Evolutionary conservation across 2,113 vertebrate species (phyloP).

Genomic region (Phalacrocorax brasilianus): DNA sequence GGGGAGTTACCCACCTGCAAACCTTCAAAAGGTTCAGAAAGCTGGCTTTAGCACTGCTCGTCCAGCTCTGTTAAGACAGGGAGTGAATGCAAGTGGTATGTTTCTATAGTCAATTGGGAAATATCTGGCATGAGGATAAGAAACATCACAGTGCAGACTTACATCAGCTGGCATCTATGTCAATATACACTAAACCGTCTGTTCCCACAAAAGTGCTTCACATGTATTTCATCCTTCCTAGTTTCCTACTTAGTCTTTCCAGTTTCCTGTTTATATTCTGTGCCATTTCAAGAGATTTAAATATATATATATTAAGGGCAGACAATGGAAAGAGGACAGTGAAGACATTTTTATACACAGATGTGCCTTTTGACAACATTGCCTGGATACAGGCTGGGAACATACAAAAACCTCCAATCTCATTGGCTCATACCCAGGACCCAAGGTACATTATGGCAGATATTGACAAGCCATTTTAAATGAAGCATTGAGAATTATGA

Average conservation of each 20-base stretch:
- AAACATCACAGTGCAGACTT: background rate
- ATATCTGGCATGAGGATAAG: background rate
- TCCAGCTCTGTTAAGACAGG: background rate
- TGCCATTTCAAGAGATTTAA: background rate
- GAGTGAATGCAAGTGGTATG: background rate
- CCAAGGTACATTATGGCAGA: background rate
- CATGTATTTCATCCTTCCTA: background rate
- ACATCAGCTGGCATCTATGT: background rate
- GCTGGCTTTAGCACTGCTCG: background rate
- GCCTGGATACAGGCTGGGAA: background rate
- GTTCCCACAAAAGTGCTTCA: background rate
- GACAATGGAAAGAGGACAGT: background rate
- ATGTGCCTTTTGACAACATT: background rate
- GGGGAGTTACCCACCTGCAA: background rate
- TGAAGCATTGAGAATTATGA: background rate
- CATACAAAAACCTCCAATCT: fast-evolving
- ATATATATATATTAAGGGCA: too few species aligned
- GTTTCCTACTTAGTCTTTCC: background rate
- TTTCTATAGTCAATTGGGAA: background rate
- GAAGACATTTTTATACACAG: background rate
- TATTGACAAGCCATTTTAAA: background rate
- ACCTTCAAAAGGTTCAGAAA: background rate
- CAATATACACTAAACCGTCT: background rate
- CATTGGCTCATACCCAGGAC: background rate
- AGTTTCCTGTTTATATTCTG: background rate